Evolutionary conservation across 1,140 invertebrate species (phyloP), one percentile per base, ranked within the genome.

Genomic region (Tribolium madens): DNA sequence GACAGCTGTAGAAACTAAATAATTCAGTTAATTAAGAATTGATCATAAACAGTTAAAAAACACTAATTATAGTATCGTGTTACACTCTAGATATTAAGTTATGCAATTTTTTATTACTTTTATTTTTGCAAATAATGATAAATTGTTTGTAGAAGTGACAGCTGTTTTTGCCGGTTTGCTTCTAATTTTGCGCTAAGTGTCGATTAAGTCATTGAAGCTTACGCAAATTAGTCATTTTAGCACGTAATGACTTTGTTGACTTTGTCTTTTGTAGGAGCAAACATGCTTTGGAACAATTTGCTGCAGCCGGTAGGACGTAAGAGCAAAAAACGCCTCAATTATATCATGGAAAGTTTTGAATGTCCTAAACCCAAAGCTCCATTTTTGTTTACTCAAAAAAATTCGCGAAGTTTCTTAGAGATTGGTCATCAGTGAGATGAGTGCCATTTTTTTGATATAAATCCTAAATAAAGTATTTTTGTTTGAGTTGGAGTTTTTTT

Each of bases 261-360:
- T 64, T 36, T 57, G 72, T 68, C 42, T 79, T 26, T 83, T 83
- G 75, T 53, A 93, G 92, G 87, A 48, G 92, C 92, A 1, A 93
- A 92, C 83, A 86, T 92, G 50, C 85, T 93, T 0, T 93, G 91
- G 92, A 93, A 93, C 85, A 94, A 93, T 81, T 87, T 93, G 80
- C 82, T 93, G 33, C 91, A 93, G 83, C 92, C 91, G 15, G 90
- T 93, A 1, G 91, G 92, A 0, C 88, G 88, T 71, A 94, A 94
- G 81, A 90, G 90, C 1, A 86, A 87, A 21, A 85, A 81, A 12
- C 87, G 85, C 7, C 80, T 91, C 5, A 88, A 90, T 0, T 86
- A 88, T 4, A 84, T 93, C 42, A 84, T 93, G 81, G 87, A 91
- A 73, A 88, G 85, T 31, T 89, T 93, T 76, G 81, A 87, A 7